phyloP scores from a whole-genome alignment of 2,888 invertebrate species.

The Synergus gifuensis region DNA sequence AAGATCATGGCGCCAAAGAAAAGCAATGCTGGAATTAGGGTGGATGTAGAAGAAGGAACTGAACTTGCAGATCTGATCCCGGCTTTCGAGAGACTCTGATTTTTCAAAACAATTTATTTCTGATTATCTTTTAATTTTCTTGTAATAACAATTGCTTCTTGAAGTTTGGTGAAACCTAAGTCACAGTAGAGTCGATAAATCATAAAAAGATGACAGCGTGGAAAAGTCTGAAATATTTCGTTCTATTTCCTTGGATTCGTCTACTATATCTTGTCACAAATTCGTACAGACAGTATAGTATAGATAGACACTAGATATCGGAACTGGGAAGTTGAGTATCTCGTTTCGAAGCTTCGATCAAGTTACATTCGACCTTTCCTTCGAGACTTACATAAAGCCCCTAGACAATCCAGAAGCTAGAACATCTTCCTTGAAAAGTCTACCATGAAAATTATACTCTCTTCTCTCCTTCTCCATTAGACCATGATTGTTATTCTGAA shows the following conservation, averaged over 20 bases:
- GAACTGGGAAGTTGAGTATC: conserved; percentile 30
- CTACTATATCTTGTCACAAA: background rate
- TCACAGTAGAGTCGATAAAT: background rate
- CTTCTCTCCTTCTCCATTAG: background rate
- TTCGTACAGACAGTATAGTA: background rate
- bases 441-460: conserved; percentile 10
- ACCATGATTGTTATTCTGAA: background rate
- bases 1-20: conserved; percentile 37
- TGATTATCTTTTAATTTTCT: background rate
- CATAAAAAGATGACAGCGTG: background rate
- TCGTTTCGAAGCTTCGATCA: conserved; percentile 31
- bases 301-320: conserved; percentile 31
- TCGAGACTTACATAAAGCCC: conserved; percentile 17
- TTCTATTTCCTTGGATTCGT: background rate
- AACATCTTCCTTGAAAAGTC: background rate
- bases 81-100: background rate
- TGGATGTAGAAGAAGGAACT: background rate
- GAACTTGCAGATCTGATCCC: background rate
- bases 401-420: background rate
- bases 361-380: conserved; percentile 28
- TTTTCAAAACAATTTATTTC: background rate
- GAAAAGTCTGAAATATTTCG: background rate
- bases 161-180: background rate
- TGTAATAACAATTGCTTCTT: background rate
- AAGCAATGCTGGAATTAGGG: background rate